These are phyloP conservation scores for Drosophila trapezifrons DNA, from an alignment of 1,140 invertebrate genomes.

Conservation along the genomic window DNA sequence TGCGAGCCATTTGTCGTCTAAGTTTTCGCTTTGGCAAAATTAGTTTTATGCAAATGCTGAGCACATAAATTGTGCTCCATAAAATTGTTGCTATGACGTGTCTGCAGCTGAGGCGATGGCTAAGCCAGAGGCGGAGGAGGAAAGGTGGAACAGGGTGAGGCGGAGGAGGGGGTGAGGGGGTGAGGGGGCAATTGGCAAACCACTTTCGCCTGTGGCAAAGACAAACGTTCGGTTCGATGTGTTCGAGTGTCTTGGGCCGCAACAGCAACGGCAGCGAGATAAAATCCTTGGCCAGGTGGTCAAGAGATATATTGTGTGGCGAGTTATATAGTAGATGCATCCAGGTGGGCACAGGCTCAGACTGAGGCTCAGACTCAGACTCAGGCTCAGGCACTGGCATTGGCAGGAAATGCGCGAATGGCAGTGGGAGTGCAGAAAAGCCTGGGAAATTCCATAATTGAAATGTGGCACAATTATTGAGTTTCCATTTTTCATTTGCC, in stretches of 20 bases:
- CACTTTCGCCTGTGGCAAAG: constrained; percentile 64
- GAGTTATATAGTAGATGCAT: constrained; percentile 41
- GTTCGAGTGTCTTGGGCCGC: constrained; percentile 28
- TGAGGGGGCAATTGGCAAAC: constrained; percentile 40
- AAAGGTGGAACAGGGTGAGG: neutral
- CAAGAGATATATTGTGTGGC: constrained; percentile 41
- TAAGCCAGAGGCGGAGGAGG: neutral
- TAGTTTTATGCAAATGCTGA: constrained; percentile 80
- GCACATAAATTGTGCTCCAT: constrained; percentile 75
- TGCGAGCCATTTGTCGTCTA: constrained; percentile 43
- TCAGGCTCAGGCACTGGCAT: no score
- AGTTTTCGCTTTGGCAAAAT: constrained; percentile 64
- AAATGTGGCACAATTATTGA: constrained; percentile 30
- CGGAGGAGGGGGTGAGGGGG: neutral
- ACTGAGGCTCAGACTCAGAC: neutral
- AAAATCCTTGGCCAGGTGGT: constrained; percentile 55
- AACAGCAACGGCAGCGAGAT: constrained; percentile 17
- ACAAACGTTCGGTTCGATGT: constrained; percentile 35
- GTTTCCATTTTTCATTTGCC: constrained; percentile 7
- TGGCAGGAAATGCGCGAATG: constrained; percentile 11
- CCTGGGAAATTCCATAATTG: constrained; percentile 30
- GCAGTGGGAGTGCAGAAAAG: constrained; percentile 12
- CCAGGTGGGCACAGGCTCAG: constrained; percentile 46
- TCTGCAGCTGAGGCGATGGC: constrained; percentile 25
- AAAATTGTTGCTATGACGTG: constrained; percentile 46